These are phyloP conservation scores for Actenoides hombroni DNA, from an alignment of 2,113 vertebrate species.

Conservation along the genomic window DNA sequence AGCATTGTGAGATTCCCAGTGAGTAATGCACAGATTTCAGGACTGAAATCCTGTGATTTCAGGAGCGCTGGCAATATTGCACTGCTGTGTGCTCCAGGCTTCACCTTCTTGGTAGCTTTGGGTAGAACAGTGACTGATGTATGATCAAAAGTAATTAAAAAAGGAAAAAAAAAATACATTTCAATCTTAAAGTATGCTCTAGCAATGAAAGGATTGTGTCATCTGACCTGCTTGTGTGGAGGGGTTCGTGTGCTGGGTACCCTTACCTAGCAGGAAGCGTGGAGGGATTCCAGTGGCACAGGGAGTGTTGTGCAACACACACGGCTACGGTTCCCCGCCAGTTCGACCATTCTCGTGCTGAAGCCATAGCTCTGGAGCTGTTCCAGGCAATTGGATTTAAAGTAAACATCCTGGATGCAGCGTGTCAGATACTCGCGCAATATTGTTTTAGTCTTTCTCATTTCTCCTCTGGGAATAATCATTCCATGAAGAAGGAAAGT, in stretches of 20 bases:
- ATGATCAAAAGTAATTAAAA: neutral
- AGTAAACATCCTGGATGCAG: conserved; percentile 61
- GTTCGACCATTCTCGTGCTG: conserved; percentile 20
- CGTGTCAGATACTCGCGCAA: conserved; percentile 41
- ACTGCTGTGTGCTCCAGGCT: neutral
- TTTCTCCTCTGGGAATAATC: conserved; percentile 59
- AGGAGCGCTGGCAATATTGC: neutral
- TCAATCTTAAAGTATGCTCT: neutral
- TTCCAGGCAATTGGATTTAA: conserved; percentile 53
- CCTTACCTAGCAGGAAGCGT: conserved; percentile 41
- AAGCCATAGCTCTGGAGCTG: conserved; percentile 29
- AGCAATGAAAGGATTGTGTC: neutral
- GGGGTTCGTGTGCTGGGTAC: neutral
- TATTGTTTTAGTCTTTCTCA: conserved; percentile 47
- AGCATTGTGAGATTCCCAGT: neutral
- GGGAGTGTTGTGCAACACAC: neutral
- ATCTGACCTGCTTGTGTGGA: conserved; percentile 23
- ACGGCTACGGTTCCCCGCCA: neutral
- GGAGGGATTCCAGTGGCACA: conserved; percentile 8
- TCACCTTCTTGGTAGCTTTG: neutral
- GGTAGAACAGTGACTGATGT: neutral
- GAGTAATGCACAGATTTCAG: neutral
- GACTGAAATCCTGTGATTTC: neutral
- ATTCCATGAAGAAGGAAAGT: conserved; percentile 64
- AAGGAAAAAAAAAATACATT: neutral